Evolutionary conservation across 2,797 vertebrate genomes (phyloP).

Genomic region (Phyllotis vaccarum): DNA sequence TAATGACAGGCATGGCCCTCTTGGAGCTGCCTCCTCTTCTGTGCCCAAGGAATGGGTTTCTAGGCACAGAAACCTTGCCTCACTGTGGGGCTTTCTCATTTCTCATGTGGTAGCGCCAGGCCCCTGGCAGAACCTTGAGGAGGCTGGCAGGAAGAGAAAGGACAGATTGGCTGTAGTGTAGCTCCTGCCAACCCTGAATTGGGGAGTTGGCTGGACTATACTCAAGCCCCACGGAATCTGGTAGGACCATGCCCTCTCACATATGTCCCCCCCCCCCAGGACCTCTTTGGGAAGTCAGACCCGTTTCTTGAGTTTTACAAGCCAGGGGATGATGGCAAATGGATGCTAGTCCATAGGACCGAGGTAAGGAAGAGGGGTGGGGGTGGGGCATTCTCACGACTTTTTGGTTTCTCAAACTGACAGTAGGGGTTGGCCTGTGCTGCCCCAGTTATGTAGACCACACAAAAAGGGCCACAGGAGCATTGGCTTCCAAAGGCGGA

Average conservation of each 20-base stretch:
- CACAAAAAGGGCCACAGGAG: fast-evolving
- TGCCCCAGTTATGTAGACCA: neutral
- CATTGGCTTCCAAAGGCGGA: neutral
- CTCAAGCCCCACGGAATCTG: neutral
- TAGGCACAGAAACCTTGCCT: neutral
- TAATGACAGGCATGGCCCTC: neutral
- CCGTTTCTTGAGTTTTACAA: constrained; percentile 99
- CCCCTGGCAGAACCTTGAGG: neutral
- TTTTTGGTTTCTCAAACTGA: neutral
- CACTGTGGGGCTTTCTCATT: neutral
- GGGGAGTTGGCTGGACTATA: neutral
- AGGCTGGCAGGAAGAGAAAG: neutral
- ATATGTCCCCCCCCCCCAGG: constrained; percentile 86
- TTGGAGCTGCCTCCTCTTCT: neutral
- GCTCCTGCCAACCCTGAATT: fast-evolving
- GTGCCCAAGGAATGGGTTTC: neutral
- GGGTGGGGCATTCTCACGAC: neutral
- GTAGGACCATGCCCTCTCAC: neutral
- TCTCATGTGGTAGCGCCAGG: neutral
- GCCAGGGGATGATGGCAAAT: constrained; percentile 96
- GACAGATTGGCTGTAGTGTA: neutral
- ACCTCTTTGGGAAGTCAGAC: constrained; percentile 99
- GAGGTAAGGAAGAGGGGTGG: constrained; percentile 85
- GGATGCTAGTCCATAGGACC: constrained; percentile 98
- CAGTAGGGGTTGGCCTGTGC: neutral